Conservation (phyloP, 2,888 invertebrate species). For the Molanna angustata region DNA sequence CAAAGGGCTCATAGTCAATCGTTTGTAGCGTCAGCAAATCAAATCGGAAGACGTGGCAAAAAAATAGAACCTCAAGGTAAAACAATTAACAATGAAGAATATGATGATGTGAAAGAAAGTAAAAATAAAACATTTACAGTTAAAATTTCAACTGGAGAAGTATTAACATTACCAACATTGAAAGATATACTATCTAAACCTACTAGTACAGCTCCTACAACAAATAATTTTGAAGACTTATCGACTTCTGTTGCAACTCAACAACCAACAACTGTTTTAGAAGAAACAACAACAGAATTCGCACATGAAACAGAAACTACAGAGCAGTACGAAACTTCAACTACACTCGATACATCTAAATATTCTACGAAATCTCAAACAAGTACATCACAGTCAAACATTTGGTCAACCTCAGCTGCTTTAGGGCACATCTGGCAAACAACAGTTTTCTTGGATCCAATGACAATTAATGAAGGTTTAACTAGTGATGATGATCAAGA, state of each 20-base stretch:
- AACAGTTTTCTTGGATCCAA: slow-evolving; percentile 68
- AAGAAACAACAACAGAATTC: slow-evolving; percentile 24
- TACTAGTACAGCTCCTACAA: slow-evolving; percentile 24
- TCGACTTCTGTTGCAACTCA: slow-evolving; percentile 26
- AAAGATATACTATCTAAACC: slow-evolving; percentile 32
- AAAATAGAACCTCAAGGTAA: slow-evolving; percentile 38
- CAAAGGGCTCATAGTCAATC: slow-evolving; percentile 70
- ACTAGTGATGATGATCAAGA: slow-evolving; percentile 42
- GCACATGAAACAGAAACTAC: slow-evolving; percentile 14
- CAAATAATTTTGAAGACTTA: slow-evolving; percentile 26
- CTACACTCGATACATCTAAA: slow-evolving; percentile 15
- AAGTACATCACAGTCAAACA: slow-evolving; percentile 26
- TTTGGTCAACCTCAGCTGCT: slow-evolving; percentile 32
- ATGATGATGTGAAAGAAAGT: slow-evolving; percentile 33
- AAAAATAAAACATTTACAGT: slow-evolving; percentile 24
- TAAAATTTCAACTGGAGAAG: slow-evolving; percentile 25
- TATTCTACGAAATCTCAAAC: slow-evolving; percentile 21
- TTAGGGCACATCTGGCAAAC: slow-evolving; percentile 57
- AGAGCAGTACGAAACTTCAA: slow-evolving; percentile 22
- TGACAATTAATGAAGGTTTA: slow-evolving; percentile 67
- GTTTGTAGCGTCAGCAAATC: slow-evolving; percentile 59
- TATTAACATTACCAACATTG: slow-evolving; percentile 28
- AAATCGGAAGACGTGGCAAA: slow-evolving; percentile 45
- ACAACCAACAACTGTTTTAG: slow-evolving; percentile 24
- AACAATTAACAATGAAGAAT: slow-evolving; percentile 34